These are phyloP conservation scores for Gnatocerus cornutus DNA, from an alignment of 2,888 invertebrate species.

Conservation along the genomic window DNA sequence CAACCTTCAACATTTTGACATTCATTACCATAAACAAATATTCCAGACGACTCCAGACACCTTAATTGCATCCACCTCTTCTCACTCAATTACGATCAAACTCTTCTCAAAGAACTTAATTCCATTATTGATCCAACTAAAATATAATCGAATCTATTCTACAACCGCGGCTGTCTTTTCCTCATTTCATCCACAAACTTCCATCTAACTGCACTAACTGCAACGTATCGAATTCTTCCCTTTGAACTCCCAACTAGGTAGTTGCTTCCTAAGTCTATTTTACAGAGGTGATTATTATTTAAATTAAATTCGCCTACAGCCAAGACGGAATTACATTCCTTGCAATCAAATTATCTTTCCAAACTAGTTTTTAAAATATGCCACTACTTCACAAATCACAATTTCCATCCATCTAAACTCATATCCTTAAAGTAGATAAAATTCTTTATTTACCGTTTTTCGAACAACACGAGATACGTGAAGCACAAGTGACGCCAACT, in stretches of 20 bases:
- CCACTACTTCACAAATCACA: not conserved
- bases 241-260: constrained; percentile 20
- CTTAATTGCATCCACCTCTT: constrained; percentile 36
- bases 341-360: constrained; percentile 9
- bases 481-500: too few relatives aligned
- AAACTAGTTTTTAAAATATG: not conserved
- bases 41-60: constrained; percentile 33
- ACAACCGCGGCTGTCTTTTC: constrained; percentile 18
- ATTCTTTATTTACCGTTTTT: too few relatives aligned
- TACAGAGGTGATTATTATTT: constrained; percentile 32
- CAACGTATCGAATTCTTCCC: constrained; percentile 8
- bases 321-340: constrained; percentile 15
- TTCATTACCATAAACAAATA: constrained; percentile 41
- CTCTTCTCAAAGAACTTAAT: constrained; percentile 18
- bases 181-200: constrained; percentile 5
- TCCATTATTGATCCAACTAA: constrained; percentile 33
- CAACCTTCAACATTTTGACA: constrained; percentile 39
- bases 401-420: too few relatives aligned
- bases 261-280: constrained; percentile 13
- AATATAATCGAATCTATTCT: constrained; percentile 35
- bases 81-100: constrained; percentile 36
- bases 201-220: constrained; percentile 10
- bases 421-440: too few relatives aligned
- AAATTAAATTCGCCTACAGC: constrained; percentile 20
- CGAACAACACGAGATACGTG: too few relatives aligned